Conservation (phyloP, 2,888 invertebrate genomes). For the Nezara viridula region DNA sequence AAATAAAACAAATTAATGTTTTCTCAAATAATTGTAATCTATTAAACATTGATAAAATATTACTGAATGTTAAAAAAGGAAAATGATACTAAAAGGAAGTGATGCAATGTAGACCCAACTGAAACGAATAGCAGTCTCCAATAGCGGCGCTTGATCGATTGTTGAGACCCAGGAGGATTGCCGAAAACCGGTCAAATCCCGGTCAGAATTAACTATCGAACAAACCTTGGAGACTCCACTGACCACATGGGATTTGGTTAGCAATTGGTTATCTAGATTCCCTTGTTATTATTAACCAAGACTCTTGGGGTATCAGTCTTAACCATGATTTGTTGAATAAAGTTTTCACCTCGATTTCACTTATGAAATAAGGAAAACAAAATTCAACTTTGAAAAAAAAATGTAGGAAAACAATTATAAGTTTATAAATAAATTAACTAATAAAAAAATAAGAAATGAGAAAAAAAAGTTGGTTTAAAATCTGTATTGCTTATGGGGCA, state of each 20-base stretch:
- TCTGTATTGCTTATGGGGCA: neutral
- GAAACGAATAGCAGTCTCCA: neutral
- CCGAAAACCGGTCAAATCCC: neutral
- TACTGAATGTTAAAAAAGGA: too few species aligned
- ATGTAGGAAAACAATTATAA: neutral
- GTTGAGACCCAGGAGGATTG: neutral
- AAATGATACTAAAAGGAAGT: neutral
- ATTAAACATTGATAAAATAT: too few species aligned
- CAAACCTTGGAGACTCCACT: neutral
- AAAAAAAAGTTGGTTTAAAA: neutral
- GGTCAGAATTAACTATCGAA: neutral
- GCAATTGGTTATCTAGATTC: neutral
- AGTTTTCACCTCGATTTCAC: neutral
- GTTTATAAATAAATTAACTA: neutral
- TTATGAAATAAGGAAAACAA: too few species aligned
- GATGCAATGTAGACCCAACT: neutral
- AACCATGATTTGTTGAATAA: neutral
- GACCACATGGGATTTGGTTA: neutral
- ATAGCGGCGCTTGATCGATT: neutral
- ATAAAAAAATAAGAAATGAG: neutral
- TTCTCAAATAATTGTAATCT: too few species aligned
- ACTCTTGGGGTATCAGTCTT: neutral
- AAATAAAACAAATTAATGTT: too few species aligned
- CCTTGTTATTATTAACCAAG: neutral
- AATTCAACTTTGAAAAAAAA: too few species aligned